Evolutionary conservation across 1,140 invertebrate genomes (phyloP).

Genomic region (Chionoecetes opilio): DNA sequence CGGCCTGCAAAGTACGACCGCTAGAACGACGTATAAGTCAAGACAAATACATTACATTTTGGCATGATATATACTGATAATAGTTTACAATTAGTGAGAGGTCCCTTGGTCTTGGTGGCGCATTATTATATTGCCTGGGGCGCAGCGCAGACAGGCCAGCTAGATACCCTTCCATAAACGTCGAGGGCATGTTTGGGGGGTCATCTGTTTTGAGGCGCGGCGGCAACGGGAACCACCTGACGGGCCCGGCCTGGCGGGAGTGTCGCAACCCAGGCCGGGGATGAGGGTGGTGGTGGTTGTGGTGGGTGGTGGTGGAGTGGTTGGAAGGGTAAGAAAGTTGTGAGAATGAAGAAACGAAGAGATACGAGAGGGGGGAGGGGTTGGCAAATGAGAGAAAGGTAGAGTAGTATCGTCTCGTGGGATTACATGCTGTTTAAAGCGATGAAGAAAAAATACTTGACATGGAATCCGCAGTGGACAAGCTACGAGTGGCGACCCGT

Average conservation of each 20-base stretch:
- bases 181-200: background rate
- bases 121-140: background rate
- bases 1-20: background rate
- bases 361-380: background rate
- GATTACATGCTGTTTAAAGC: too few relatives aligned
- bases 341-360: background rate
- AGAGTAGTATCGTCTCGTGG: too few relatives aligned
- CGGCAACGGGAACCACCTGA: background rate
- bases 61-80: background rate
- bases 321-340: background rate
- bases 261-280: background rate
- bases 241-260: background rate
- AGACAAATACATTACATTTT: constrained; percentile 10
- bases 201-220: background rate
- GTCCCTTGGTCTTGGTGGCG: background rate
- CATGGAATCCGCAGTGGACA: too few relatives aligned
- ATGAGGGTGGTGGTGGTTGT: background rate
- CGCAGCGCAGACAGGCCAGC: background rate
- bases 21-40: background rate
- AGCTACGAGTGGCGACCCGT: too few relatives aligned
- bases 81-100: constrained; percentile 6
- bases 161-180: background rate
- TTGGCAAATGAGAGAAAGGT: too few relatives aligned
- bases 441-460: too few relatives aligned
- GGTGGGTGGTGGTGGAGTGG: background rate